phyloP scores from a whole-genome alignment of 2,113 vertebrate genomes.

The Hemichromis elongatus region DNA sequence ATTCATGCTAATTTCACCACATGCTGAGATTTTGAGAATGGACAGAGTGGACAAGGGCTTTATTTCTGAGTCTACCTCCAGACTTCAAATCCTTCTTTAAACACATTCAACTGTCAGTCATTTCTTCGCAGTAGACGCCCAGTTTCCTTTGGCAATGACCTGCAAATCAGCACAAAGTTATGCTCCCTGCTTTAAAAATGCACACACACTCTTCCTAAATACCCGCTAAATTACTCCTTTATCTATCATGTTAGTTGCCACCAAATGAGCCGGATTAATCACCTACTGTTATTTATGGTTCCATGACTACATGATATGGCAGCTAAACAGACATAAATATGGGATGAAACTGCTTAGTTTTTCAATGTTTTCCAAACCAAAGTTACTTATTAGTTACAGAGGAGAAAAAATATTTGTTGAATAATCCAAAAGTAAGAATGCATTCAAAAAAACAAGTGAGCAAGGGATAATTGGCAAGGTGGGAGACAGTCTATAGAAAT shows the following conservation, averaged over 20 bases:
- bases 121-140: conserved; percentile 12
- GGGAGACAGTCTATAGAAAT: neutral
- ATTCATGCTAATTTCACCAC: neutral
- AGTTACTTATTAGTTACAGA: too few species aligned
- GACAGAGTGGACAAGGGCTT: neutral
- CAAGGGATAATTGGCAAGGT: neutral
- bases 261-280: neutral
- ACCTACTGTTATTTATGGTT: neutral
- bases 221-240: neutral
- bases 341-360: neutral
- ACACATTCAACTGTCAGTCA: conserved; percentile 46
- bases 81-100: conserved; percentile 1
- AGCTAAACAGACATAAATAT: neutral
- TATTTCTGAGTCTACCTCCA: neutral
- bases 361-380: too few species aligned
- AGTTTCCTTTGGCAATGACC: conserved; percentile 38
- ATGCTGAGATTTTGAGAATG: neutral
- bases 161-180: neutral
- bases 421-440: too few species aligned
- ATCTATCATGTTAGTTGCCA: neutral
- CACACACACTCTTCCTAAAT: neutral
- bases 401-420: too few species aligned
- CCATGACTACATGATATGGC: neutral
- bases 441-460: too few species aligned
- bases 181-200: neutral